Evolutionary conservation across 2,797 vertebrate species (phyloP), one percentile per base, ranked within the genome.

Genomic region (Sciurus carolinensis): DNA sequence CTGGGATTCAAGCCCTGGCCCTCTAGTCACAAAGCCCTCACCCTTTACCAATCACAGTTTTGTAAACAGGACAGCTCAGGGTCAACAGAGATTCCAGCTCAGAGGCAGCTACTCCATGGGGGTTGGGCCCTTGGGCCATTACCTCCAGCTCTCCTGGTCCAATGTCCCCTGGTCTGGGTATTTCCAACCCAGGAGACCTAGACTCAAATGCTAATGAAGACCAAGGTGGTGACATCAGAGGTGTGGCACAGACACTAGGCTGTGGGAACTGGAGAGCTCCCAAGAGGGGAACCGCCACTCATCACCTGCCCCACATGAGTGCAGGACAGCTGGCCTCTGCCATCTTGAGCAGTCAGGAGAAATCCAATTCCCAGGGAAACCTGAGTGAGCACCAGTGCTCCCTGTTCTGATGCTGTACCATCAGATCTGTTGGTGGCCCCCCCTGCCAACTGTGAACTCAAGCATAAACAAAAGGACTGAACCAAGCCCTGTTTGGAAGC

Each of bases 121-220:
- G 30, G 2, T 30, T 7, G 0, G 7, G 67, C 39, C 30, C 4
- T 8, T 33, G 14, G 2, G 30, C 82, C 90, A 8, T 2, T 0
- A 47, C 26, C 10, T 8, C 44, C n/a, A 72, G 75, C 59, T 22
- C 7, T 30, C 77, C 73, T 24, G 18, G 72, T 30, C 80, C 39
- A 57, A 24, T 5, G 24, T 33, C 17, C 57, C 83, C 62, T 11
- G 12, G 12, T 36, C 57, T 14, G 28, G 26, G 80, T 50, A 57
- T 64, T 82, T 47, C 64, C 24, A 39, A 64, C 47, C 36, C 81
- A 33, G 81, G n/a, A 44, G 26, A 28, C 26, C 47, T 33, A 30
- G 71, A 84, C 50, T 67, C 30, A 72, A 36, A 85, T 14, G 22
- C 47, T 44, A 2, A 14, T 54, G 42, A 62, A 59, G 47, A 30